phyloP scores from a whole-genome alignment of 2,113 vertebrate species.

The Phylloscopus trochiloides region DNA sequence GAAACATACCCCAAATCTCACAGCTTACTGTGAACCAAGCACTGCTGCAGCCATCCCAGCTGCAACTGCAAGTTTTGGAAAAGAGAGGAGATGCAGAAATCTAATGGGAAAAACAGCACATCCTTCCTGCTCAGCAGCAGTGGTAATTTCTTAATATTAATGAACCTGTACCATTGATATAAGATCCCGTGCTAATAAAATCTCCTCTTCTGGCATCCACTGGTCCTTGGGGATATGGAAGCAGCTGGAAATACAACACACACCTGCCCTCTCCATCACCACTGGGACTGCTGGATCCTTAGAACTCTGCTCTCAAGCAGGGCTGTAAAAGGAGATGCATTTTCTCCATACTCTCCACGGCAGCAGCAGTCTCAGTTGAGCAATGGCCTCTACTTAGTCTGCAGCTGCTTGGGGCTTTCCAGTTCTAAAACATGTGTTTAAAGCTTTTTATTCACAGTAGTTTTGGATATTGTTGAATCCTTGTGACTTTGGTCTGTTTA shows the following conservation, averaged over 20 bases:
- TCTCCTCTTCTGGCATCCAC: background rate
- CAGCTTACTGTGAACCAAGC: rapidly evolving
- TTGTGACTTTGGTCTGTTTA: background rate
- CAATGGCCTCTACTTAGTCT: background rate
- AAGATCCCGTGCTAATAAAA: background rate
- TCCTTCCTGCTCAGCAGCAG: background rate
- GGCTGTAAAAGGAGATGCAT: background rate
- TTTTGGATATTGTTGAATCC: background rate
- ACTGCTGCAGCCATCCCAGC: background rate
- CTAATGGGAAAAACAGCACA: background rate
- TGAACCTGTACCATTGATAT: background rate
- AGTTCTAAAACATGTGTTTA: background rate
- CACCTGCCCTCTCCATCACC: background rate
- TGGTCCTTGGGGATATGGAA: background rate
- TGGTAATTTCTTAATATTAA: background rate
- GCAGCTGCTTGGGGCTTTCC: background rate
- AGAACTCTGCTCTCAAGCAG: background rate
- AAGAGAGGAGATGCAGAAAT: background rate
- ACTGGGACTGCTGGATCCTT: background rate
- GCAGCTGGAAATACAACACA: background rate
- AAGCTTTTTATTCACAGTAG: background rate
- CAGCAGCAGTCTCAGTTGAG: background rate
- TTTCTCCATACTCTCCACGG: background rate
- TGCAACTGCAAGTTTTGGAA: background rate
- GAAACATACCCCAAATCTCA: background rate